A percentile compares a stretch with the other conserved stretches of the same genome.
Evolutionary conservation across 1,140 invertebrate species (phyloP).

Genomic region (Teleopsis dalmanni): DNA sequence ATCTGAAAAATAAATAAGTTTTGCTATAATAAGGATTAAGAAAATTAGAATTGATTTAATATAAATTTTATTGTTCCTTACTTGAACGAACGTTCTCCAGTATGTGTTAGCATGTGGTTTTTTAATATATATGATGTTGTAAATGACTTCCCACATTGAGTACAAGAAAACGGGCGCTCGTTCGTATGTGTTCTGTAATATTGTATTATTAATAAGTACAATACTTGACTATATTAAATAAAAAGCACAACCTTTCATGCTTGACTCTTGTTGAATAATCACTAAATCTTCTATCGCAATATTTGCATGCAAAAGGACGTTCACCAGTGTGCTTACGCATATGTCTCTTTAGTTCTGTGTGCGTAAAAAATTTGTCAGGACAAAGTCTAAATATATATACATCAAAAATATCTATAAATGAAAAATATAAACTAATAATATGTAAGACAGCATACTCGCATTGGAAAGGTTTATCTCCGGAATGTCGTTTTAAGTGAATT

Average conservation of each 20-base stretch:
- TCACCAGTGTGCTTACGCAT: slow-evolving; percentile 14
- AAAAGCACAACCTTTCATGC: slow-evolving; percentile 9
- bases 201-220: neutral
- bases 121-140: slow-evolving; percentile 10
- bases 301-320: slow-evolving; percentile 11
- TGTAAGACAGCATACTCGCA: slow-evolving; percentile 11
- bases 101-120: slow-evolving; percentile 15
- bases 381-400: slow-evolving; percentile 22
- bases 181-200: slow-evolving; percentile 11
- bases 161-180: slow-evolving; percentile 13
- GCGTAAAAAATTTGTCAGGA: slow-evolving; percentile 28
- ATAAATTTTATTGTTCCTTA: slow-evolving; percentile 1
- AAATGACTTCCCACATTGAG: slow-evolving; percentile 15
- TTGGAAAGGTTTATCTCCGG: slow-evolving; percentile 9
- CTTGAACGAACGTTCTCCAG: slow-evolving; percentile 13
- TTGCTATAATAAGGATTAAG: too few species aligned
- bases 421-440: neutral
- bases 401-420: neutral
- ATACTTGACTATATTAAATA: neutral
- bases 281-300: slow-evolving; percentile 11
- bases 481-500: slow-evolving; percentile 11
- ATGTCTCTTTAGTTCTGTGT: slow-evolving; percentile 31
- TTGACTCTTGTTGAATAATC: slow-evolving; percentile 13
- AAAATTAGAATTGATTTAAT: neutral
- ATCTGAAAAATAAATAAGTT: slow-evolving; percentile 6